A percentile compares a stretch with the other conserved stretches of the same genome.
Conservation (phyloP, 2,797 vertebrate species). For the Pogoniulus pusillus region DNA sequence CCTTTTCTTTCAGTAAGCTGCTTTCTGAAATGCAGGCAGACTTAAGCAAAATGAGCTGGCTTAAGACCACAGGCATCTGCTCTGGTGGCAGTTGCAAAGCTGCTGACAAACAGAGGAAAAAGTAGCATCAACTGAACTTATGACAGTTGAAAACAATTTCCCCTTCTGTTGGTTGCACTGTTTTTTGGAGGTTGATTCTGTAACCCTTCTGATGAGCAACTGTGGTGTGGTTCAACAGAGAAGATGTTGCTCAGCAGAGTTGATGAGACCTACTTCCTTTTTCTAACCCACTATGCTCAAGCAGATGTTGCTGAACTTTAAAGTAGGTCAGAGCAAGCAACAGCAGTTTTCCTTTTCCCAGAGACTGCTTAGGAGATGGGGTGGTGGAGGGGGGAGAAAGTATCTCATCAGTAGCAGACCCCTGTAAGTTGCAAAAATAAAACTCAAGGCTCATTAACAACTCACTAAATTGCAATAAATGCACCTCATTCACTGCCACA, state of each 20-base stretch:
- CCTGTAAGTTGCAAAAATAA: neutral
- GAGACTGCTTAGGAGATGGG: neutral
- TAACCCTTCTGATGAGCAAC: neutral
- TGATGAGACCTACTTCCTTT: neutral
- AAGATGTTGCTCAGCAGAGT: neutral
- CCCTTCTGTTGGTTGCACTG: neutral
- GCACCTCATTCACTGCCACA: neutral
- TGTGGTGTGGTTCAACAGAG: neutral
- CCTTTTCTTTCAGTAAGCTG: neutral
- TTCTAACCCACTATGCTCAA: neutral
- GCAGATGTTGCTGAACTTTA: neutral
- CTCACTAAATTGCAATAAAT: neutral
- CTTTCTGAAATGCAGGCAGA: neutral
- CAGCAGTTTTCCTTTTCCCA: neutral
- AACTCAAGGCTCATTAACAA: neutral
- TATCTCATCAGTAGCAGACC: rapidly evolving
- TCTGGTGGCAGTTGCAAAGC: neutral
- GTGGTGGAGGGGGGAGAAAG: neutral
- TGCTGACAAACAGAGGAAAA: neutral
- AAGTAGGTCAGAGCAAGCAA: neutral
- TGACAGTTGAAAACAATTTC: neutral
- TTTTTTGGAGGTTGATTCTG: neutral
- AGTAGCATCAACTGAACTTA: neutral
- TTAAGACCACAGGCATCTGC: neutral
- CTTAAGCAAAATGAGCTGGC: neutral